Evolutionary conservation across 2,888 invertebrate genomes (phyloP).

Genomic region (Balanococcus diminutus): DNA sequence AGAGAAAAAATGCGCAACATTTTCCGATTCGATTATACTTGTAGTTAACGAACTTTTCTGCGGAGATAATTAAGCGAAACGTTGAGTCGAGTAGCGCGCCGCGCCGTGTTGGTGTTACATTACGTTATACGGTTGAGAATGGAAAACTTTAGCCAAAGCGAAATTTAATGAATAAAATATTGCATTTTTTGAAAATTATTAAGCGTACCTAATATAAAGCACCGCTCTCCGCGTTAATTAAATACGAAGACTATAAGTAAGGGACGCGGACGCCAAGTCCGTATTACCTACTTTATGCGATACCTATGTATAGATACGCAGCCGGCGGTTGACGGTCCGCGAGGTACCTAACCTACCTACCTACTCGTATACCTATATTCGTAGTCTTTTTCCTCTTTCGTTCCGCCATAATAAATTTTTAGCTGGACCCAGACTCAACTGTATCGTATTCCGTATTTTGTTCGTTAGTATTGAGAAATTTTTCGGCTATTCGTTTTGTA

Average conservation of each 20-base stretch:
- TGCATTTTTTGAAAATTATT: background rate
- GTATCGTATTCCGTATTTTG: background rate
- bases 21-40: background rate
- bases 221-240: background rate
- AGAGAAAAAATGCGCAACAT: background rate
- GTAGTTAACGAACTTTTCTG: background rate
- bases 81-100: no score
- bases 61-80: background rate
- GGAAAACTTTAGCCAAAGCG: background rate
- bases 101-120: no score
- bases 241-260: no score
- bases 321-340: no score
- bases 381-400: no score
- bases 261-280: background rate
- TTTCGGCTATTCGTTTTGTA: background rate
- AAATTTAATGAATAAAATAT: conserved; percentile 12
- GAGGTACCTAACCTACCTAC: no score
- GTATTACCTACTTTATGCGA: background rate
- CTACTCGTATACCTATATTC: no score
- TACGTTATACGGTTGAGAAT: background rate
- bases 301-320: no score
- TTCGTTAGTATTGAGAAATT: background rate
- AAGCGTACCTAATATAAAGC: background rate
- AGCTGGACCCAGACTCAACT: no score
- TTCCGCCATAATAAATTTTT: no score